phyloP scores from a whole-genome alignment of 2,113 vertebrate species.

The Dasypus novemcinctus region DNA sequence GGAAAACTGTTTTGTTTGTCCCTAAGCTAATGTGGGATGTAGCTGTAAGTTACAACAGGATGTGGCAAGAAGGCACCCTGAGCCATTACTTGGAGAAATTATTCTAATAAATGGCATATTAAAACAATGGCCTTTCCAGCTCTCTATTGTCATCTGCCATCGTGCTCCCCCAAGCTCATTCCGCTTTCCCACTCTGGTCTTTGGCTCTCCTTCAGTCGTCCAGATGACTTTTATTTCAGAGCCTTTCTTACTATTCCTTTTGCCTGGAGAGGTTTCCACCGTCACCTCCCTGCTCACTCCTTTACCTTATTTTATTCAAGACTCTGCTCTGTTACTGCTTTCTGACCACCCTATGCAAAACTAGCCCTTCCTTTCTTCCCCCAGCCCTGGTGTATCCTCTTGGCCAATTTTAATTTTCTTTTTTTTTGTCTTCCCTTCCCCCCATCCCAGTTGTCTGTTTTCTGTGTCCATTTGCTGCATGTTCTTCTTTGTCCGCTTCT shows the following conservation, averaged over 20 bases:
- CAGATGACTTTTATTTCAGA: neutral
- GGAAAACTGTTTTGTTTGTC: neutral
- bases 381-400: neutral
- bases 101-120: neutral
- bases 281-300: neutral
- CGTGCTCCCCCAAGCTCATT: fast-evolving
- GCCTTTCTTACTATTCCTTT: neutral
- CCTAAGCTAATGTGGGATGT: neutral
- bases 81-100: neutral
- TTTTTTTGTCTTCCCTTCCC: too few relatives aligned
- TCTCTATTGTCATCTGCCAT: neutral
- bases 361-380: neutral
- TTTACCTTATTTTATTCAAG: neutral
- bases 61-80: neutral
- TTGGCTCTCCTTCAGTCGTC: neutral
- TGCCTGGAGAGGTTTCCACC: neutral
- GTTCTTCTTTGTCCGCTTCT: too few relatives aligned
- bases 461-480: too few relatives aligned
- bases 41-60: neutral
- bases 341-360: neutral
- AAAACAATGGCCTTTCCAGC: too few relatives aligned
- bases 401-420: neutral
- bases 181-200: neutral
- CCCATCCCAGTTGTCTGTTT: too few relatives aligned
- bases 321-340: neutral